Conservation (phyloP, 1,140 invertebrate genomes). For the Scaptomyza pallida region DNA sequence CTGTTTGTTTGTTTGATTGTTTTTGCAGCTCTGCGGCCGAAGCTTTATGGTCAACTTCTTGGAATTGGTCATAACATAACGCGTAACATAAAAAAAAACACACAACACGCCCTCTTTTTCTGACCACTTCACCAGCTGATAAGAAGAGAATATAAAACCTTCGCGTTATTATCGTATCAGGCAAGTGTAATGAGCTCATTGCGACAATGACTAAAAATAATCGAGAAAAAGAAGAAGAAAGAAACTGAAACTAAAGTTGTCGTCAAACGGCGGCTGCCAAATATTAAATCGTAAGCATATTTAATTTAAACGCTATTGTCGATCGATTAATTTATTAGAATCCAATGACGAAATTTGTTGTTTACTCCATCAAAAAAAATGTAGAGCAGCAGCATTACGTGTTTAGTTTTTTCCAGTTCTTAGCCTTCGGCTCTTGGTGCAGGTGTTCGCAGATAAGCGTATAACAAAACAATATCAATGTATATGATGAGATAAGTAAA, state of each 20-base stretch:
- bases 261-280: slow-evolving; percentile 53
- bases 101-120: slow-evolving; percentile 48
- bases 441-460: slow-evolving; percentile 54
- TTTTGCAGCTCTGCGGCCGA: background rate
- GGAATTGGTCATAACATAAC: slow-evolving; percentile 12
- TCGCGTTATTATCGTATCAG: slow-evolving; percentile 11
- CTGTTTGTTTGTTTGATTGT: background rate
- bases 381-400: slow-evolving; percentile 1
- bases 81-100: background rate
- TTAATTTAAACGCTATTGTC: slow-evolving; percentile 73
- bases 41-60: slow-evolving; percentile 1
- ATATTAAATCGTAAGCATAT: slow-evolving; percentile 56
- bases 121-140: slow-evolving; percentile 29
- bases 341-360: slow-evolving; percentile 70
- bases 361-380: slow-evolving; percentile 45
- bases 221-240: no score
- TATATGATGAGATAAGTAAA: slow-evolving; percentile 63
- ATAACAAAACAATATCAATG: background rate
- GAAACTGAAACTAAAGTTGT: no score
- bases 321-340: slow-evolving; percentile 70
- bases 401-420: background rate
- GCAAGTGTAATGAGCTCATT: slow-evolving; percentile 63
- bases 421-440: slow-evolving; percentile 31
- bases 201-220: slow-evolving; percentile 70
- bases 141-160: background rate